Evolutionary conservation across 2,888 invertebrate genomes (phyloP).

Genomic region (Leptinotarsa rubiginosa): DNA sequence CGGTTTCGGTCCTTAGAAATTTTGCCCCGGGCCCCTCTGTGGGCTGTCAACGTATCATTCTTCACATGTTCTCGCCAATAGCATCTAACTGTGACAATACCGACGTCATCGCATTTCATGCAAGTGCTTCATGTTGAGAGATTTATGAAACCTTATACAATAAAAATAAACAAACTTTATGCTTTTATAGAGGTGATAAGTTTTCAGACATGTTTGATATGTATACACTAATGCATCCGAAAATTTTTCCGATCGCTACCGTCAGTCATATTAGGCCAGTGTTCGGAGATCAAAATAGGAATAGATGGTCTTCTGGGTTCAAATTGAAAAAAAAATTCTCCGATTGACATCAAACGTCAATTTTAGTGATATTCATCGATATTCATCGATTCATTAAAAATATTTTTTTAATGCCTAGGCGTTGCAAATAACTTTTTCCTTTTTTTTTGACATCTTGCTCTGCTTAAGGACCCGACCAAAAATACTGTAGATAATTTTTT

Average conservation of each 20-base stretch:
- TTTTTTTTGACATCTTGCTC: no score
- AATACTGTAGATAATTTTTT: no score
- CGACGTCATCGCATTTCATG: constrained; percentile 4
- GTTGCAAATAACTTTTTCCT: no score
- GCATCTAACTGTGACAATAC: neutral
- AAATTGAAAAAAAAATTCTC: no score
- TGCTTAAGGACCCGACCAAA: no score
- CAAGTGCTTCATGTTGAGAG: constrained; percentile 13
- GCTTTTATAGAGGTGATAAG: constrained; percentile 25
- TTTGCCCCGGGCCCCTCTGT: neutral
- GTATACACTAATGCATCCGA: constrained; percentile 21
- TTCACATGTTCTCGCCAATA: neutral
- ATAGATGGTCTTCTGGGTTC: no score
- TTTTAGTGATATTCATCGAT: no score
- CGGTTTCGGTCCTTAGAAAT: neutral
- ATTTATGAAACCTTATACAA: constrained; percentile 27
- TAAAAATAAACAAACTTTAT: constrained; percentile 23
- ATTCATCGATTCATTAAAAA: no score
- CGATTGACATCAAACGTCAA: no score
- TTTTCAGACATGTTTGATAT: constrained; percentile 10
- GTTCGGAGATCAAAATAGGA: neutral
- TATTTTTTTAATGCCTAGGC: no score
- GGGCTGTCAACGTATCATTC: neutral
- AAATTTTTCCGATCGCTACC: constrained; percentile 6
- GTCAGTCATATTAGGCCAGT: neutral